Percentiles rank a stretch among this genome's conserved stretches.
These are phyloP conservation scores for Bombyx mandarina DNA, from an alignment of 1,140 invertebrate species.

Conservation along the genomic window DNA sequence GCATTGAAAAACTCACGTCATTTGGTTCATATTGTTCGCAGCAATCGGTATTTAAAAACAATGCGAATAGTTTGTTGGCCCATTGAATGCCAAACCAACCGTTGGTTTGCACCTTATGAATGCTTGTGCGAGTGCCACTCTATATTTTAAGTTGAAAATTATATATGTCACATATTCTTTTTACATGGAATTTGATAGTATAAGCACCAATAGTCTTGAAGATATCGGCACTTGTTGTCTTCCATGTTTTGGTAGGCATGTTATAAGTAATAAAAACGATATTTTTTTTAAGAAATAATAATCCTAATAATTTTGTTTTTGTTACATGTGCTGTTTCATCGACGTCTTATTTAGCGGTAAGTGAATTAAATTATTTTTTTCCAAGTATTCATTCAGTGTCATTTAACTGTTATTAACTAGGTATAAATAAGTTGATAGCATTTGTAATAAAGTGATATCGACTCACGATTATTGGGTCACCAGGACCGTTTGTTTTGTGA, in stretches of 20 bases:
- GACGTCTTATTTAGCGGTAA: slow-evolving; percentile 43
- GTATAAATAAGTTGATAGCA: slow-evolving; percentile 21
- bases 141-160: too few species aligned
- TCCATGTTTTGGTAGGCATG: slow-evolving; percentile 49
- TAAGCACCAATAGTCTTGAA: slow-evolving; percentile 49
- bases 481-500: slow-evolving; percentile 47
- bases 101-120: slow-evolving; percentile 9
- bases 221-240: slow-evolving; percentile 57
- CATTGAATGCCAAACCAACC: slow-evolving; percentile 43
- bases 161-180: slow-evolving; percentile 3
- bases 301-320: slow-evolving; percentile 23
- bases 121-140: too few species aligned
- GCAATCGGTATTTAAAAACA: slow-evolving; percentile 53
- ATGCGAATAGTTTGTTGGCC: slow-evolving; percentile 34
- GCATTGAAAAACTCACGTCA: slow-evolving; percentile 21
- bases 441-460: slow-evolving; percentile 36
- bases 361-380: slow-evolving; percentile 18
- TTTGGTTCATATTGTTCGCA: slow-evolving; percentile 35
- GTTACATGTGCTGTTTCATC: slow-evolving; percentile 55
- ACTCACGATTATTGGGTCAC: slow-evolving; percentile 55
- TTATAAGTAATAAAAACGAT: background rate
- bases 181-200: slow-evolving; percentile 44
- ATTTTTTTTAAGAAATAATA: background rate
- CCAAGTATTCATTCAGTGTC: background rate
- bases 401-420: slow-evolving; percentile 4